Percentiles rank a stretch among this genome's conserved stretches.
Conservation (phyloP, 2,888 invertebrate species). For the Mesopsocus fuscifrons region DNA sequence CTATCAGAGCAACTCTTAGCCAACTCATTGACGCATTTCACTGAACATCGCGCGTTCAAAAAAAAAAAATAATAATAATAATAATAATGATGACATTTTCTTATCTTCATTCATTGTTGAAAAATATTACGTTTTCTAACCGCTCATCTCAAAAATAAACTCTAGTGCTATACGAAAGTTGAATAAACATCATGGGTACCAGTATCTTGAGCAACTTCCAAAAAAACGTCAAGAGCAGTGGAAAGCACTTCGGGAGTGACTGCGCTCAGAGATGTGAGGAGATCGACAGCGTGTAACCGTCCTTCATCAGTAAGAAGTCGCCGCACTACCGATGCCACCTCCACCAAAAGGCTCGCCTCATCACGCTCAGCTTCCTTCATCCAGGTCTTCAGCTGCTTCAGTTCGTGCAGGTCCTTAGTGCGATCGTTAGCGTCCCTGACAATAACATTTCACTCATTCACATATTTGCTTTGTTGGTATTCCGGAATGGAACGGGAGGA, state of each 20-base stretch:
- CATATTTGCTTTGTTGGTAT: no score
- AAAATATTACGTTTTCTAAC: no score
- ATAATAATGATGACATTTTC: no score
- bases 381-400: slow-evolving; percentile 52
- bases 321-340: slow-evolving; percentile 34
- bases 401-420: slow-evolving; percentile 69
- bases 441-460: slow-evolving; percentile 12
- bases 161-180: no score
- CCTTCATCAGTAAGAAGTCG: slow-evolving; percentile 53
- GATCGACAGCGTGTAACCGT: slow-evolving; percentile 48
- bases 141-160: no score
- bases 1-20: no score
- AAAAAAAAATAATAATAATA: no score
- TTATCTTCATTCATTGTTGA: no score
- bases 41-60: no score
- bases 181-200: no score
- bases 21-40: no score
- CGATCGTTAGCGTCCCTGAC: slow-evolving; percentile 65
- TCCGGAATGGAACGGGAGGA: no score
- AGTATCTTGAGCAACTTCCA: slow-evolving; percentile 18
- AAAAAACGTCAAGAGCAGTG: slow-evolving; percentile 26
- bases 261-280: slow-evolving; percentile 43
- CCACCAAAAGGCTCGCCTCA: slow-evolving; percentile 30
- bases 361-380: slow-evolving; percentile 36
- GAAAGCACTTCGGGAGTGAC: slow-evolving; percentile 39